A percentile compares a stretch with the other conserved stretches of the same genome.
Evolutionary conservation across 2,113 vertebrate species (phyloP).

Genomic region (Polypterus senegalus): DNA sequence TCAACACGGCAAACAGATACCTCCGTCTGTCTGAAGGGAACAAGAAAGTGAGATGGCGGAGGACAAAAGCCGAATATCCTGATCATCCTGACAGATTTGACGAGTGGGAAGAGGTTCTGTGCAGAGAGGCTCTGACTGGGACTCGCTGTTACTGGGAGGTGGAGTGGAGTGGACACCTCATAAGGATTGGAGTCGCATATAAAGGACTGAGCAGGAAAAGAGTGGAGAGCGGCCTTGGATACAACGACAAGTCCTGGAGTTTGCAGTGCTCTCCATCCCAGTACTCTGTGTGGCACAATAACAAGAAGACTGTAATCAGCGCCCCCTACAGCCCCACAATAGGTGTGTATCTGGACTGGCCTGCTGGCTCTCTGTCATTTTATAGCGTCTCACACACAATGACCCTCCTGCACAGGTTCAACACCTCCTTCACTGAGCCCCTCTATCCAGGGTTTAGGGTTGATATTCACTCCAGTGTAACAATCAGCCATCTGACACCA

Average conservation of each 20-base stretch:
- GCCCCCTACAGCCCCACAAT: no score
- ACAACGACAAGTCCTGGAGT: neutral
- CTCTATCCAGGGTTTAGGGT: no score
- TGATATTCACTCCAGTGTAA: no score
- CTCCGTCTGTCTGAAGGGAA: conserved; percentile 12
- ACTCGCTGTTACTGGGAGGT: conserved; percentile 53
- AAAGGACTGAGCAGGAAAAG: neutral
- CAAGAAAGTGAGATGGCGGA: conserved; percentile 2
- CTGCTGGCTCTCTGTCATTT: no score
- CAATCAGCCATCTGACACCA: no score
- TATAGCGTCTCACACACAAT: no score
- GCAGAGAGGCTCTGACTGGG: conserved; percentile 26
- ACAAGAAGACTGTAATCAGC: no score
- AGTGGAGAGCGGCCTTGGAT: neutral
- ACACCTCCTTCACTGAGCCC: no score
- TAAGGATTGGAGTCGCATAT: neutral
- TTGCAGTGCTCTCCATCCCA: neutral
- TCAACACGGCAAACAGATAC: conserved; percentile 17
- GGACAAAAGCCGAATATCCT: conserved; percentile 6
- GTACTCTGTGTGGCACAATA: neutral
- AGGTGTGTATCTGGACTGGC: no score
- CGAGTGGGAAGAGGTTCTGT: conserved; percentile 54
- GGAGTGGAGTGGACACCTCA: conserved; percentile 22
- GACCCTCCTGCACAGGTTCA: no score
- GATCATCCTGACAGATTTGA: conserved; percentile 36